phyloP scores from a whole-genome alignment of 1,140 invertebrate species.

The Diorhabda elongata region DNA sequence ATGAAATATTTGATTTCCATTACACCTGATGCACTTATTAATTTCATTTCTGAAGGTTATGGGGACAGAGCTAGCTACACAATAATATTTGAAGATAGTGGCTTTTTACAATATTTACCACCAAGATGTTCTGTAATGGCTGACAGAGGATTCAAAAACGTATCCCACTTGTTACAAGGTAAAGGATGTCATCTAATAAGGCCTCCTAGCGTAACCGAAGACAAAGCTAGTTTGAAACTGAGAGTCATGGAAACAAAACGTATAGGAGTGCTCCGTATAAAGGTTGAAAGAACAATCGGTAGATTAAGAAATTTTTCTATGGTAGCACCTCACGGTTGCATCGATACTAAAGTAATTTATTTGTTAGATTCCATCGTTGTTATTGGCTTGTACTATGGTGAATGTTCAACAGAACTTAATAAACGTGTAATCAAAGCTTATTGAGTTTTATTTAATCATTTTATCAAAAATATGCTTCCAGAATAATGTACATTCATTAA shows the following conservation, averaged over 20 bases:
- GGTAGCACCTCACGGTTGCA: conserved; percentile 42
- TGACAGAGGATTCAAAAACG: conserved; percentile 45
- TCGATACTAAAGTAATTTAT: conserved; percentile 29
- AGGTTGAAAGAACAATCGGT: conserved; percentile 45
- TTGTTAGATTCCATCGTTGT: conserved; percentile 13
- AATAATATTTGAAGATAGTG: conserved; percentile 40
- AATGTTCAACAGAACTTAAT: too few species aligned
- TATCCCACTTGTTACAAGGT: conserved; percentile 29
- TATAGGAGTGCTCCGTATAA: conserved; percentile 46
- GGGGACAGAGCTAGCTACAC: conserved; percentile 44
- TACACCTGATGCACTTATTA: conserved; percentile 47
- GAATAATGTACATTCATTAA: conserved; percentile 8
- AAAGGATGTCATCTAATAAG: conserved; percentile 36
- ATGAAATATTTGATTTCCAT: conserved; percentile 47
- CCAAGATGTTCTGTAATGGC: conserved; percentile 38
- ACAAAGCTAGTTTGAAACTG: conserved; percentile 15
- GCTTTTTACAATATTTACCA: conserved; percentile 37
- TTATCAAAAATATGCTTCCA: conserved; percentile 11
- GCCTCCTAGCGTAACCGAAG: conserved; percentile 31
- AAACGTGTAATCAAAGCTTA: too few species aligned
- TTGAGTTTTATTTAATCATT: conserved; percentile 17
- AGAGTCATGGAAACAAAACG: conserved; percentile 41
- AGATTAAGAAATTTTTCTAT: conserved; percentile 45
- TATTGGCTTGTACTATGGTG: too few species aligned
- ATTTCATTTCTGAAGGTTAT: conserved; percentile 48